Conservation (phyloP, 2,797 vertebrate genomes). For the Onychomys leucogaster region DNA sequence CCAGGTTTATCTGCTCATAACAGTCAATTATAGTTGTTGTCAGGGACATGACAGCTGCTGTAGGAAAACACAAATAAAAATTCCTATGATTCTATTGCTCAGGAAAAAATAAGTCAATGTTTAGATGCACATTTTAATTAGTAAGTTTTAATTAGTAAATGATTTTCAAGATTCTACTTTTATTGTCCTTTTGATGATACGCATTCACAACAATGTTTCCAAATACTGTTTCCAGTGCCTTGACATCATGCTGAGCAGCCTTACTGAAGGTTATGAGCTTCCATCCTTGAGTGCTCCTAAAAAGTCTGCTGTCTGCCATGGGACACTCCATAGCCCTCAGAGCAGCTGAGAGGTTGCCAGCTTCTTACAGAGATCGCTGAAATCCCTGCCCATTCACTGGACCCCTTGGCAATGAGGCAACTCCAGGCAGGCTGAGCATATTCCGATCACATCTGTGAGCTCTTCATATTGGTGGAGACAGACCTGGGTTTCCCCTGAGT, state of each 20-base stretch:
- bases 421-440: conserved; percentile 62
- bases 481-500: conserved; percentile 81
- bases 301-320: not conserved
- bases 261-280: not conserved
- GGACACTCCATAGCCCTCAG: not conserved
- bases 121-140: conserved; percentile 21
- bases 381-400: conserved; percentile 32
- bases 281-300: not conserved
- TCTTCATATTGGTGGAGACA: conserved; percentile 82
- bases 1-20: conserved; percentile 25
- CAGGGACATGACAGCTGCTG: not conserved
- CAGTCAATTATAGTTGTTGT: not conserved
- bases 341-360: not conserved
- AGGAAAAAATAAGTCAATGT: not conserved
- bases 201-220: not conserved
- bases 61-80: not conserved
- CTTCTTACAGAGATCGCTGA: not conserved
- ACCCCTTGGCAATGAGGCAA: conserved; percentile 55
- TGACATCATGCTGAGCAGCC: not conserved
- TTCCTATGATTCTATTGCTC: not conserved
- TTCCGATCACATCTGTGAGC: conserved; percentile 71
- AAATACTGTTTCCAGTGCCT: not conserved
- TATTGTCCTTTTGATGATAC: not conserved
- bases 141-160: conserved; percentile 7
- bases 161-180: not conserved